Conservation (phyloP, 2,797 vertebrate species). For the Avahi laniger region DNA sequence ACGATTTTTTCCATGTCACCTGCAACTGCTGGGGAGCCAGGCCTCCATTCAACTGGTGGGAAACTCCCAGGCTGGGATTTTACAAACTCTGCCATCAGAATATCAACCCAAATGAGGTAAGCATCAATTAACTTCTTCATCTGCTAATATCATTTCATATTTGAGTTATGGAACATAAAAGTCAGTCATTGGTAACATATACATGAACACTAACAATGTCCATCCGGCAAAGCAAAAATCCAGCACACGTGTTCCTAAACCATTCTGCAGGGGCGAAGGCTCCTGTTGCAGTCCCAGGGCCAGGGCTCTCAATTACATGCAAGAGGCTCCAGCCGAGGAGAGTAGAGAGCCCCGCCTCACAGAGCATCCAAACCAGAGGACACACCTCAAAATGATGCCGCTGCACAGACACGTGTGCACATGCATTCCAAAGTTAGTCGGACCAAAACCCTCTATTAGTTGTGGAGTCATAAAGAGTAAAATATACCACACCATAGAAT, state of each 20-base stretch:
- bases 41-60: accelerated
- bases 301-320: neutral
- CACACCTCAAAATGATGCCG: neutral
- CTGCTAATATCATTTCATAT: neutral
- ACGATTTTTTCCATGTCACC: neutral
- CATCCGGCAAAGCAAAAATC: neutral
- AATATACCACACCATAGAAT: accelerated
- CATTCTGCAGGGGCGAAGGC: neutral
- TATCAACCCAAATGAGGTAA: neutral
- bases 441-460: neutral
- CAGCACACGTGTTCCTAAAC: accelerated
- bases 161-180: neutral
- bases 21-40: accelerated
- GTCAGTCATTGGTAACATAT: neutral
- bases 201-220: accelerated
- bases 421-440: accelerated
- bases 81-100: neutral
- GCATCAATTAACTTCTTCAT: accelerated
- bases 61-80: neutral
- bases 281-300: neutral
- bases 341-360: neutral
- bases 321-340: neutral
- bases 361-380: neutral
- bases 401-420: accelerated
- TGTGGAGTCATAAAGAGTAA: neutral